These are phyloP conservation scores for Masticophis lateralis DNA, from an alignment of 2,797 vertebrate genomes.

Conservation along the genomic window DNA sequence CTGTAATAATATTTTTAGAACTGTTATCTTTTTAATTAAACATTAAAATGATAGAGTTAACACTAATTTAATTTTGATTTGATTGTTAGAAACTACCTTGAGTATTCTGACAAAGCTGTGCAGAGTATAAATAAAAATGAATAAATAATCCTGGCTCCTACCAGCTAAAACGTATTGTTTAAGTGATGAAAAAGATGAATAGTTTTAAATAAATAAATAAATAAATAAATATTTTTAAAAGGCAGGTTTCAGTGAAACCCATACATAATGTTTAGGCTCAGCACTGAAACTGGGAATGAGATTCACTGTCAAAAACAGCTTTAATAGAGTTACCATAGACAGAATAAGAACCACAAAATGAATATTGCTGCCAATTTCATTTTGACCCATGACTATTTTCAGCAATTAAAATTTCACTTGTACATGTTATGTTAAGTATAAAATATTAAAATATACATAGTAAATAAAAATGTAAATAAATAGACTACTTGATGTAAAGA, in stretches of 20 bases:
- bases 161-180: neutral
- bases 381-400: neutral
- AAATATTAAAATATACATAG: neutral
- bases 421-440: neutral
- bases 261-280: neutral
- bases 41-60: neutral
- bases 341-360: neutral
- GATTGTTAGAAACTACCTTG: neutral
- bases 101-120: neutral
- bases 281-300: neutral
- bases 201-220: neutral
- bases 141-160: neutral
- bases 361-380: neutral
- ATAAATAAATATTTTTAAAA: neutral
- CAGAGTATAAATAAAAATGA: neutral
- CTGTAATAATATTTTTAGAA: neutral
- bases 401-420: neutral
- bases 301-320: neutral
- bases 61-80: neutral
- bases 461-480: neutral
- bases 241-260: neutral
- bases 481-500: neutral
- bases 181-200: neutral
- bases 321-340: neutral
- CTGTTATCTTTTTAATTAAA: neutral